phyloP scores from a whole-genome alignment of 1,140 invertebrate species.

The Cheumatopsyche charites region DNA sequence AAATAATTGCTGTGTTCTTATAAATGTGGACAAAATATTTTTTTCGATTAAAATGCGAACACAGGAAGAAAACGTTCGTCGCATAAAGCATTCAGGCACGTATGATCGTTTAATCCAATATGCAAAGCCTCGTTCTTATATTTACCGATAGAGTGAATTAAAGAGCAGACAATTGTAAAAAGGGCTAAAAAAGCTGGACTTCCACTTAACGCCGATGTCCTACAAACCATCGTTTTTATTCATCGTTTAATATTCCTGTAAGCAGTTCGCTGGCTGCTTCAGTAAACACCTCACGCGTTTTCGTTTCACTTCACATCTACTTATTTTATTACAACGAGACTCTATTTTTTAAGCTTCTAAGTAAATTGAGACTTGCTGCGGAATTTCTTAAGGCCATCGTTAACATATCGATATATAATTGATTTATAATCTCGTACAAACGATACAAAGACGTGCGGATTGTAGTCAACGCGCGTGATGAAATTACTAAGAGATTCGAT shows the following conservation, averaged over 20 bases:
- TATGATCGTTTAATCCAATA: too few species aligned
- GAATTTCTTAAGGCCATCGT: conserved; percentile 28
- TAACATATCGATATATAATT: conserved; percentile 28
- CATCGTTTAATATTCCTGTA: conserved; percentile 15
- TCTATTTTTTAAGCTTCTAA: conserved; percentile 23
- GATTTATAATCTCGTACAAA: conserved; percentile 8
- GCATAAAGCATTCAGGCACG: too few species aligned
- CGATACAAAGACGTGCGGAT: background rate
- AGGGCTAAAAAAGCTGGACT: too few species aligned
- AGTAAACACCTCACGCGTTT: conserved; percentile 10
- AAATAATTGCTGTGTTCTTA: too few species aligned
- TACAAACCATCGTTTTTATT: too few species aligned
- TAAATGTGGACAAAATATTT: too few species aligned
- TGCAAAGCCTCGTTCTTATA: too few species aligned
- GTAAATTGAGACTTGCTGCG: conserved; percentile 21
- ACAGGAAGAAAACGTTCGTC: too few species aligned
- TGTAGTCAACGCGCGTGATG: background rate
- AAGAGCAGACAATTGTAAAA: too few species aligned
- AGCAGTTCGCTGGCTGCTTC: background rate
- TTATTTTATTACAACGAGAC: conserved; percentile 20
- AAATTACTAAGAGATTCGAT: background rate
- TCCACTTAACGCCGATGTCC: too few species aligned
- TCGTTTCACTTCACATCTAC: conserved; percentile 9
- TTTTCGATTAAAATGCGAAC: too few species aligned
- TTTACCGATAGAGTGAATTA: too few species aligned